Conservation (phyloP, 2,888 invertebrate species). For the Epinotia ramella region DNA sequence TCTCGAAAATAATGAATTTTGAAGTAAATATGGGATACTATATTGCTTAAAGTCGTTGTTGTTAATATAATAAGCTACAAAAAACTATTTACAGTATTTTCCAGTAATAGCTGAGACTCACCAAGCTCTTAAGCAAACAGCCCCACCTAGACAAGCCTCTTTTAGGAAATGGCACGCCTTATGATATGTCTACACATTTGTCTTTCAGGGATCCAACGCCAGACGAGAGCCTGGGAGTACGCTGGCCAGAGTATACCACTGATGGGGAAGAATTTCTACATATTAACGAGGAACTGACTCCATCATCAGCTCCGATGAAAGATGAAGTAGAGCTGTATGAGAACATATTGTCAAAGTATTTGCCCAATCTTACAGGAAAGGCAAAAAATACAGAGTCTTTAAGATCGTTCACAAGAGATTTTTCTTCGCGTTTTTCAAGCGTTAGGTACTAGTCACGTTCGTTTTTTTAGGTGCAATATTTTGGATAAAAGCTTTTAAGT, state of each 20-base stretch:
- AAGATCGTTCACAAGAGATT: not conserved
- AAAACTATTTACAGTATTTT: no score
- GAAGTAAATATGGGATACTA: no score
- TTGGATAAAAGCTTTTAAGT: no score
- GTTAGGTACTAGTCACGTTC: not conserved
- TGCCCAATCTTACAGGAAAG: slow-evolving; percentile 19
- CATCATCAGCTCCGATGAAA: slow-evolving; percentile 18
- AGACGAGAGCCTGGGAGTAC: slow-evolving; percentile 51
- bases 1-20: no score
- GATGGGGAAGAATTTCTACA: slow-evolving; percentile 59
- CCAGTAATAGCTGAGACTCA: no score
- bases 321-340: slow-evolving; percentile 33
- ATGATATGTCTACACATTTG: slow-evolving; percentile 34
- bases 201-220: slow-evolving; percentile 65
- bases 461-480: not conserved
- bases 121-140: no score
- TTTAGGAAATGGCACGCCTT: no score
- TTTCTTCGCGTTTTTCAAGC: not conserved
- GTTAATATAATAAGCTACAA: no score
- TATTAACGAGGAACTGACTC: slow-evolving; percentile 57
- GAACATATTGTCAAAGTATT: slow-evolving; percentile 10
- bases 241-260: slow-evolving; percentile 60
- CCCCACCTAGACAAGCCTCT: no score
- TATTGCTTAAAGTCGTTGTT: no score
- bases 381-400: not conserved